Conservation (phyloP, 2,113 vertebrate genomes). For the Phoenicopterus ruber region DNA sequence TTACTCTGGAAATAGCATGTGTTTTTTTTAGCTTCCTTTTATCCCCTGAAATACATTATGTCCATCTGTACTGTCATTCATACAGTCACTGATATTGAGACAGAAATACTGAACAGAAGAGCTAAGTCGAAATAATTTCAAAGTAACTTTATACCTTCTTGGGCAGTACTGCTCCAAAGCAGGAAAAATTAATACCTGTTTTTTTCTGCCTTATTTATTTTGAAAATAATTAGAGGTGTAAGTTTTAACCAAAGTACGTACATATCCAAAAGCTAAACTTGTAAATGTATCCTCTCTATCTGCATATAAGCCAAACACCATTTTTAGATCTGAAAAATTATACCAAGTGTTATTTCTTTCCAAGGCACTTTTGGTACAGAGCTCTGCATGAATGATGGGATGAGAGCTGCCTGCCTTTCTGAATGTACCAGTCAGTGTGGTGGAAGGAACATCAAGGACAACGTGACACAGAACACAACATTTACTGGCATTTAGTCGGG, state of each 20-base stretch:
- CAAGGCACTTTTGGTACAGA: not conserved
- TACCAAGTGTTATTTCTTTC: not conserved
- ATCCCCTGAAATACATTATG: not conserved
- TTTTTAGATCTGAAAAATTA: not conserved
- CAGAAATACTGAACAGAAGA: not conserved
- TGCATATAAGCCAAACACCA: not conserved
- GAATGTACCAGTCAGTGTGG: not conserved
- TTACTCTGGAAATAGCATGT: not conserved
- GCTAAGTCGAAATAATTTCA: not conserved
- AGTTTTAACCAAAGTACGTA: not conserved
- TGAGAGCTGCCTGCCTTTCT: not conserved
- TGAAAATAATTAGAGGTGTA: not conserved
- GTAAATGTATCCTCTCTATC: not conserved
- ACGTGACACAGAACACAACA: not conserved
- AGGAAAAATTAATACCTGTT: not conserved
- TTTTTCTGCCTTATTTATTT: not conserved
- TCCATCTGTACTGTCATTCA: constrained; percentile 11
- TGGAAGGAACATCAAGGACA: not conserved
- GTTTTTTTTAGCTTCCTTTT: not conserved
- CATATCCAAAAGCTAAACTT: not conserved
- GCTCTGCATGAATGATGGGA: not conserved
- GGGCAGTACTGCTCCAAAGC: not conserved
- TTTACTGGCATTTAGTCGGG: not conserved
- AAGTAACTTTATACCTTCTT: not conserved
- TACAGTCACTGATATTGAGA: not conserved